Conservation (phyloP, 2,888 invertebrate genomes). For the Clusia tigrina region DNA sequence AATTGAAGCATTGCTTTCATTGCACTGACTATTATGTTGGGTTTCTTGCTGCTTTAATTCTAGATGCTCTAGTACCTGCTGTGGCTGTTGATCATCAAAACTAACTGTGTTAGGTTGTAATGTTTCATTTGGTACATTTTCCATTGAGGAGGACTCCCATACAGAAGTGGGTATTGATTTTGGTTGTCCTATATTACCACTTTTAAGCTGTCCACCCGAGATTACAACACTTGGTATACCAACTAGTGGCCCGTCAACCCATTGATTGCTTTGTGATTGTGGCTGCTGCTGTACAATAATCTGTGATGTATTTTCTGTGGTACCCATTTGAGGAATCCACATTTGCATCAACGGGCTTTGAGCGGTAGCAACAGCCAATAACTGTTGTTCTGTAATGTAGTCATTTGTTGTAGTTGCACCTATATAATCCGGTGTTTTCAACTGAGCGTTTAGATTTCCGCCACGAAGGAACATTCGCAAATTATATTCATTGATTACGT, state of each 20-base stretch:
- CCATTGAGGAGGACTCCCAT: constrained; percentile 48
- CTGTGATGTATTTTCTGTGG: constrained; percentile 12
- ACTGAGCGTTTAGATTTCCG: constrained; percentile 21
- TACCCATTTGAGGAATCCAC: constrained; percentile 44
- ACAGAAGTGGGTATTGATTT: constrained; percentile 41
- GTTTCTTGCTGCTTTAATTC: constrained; percentile 3
- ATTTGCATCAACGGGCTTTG: constrained; percentile 50
- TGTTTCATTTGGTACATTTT: too few relatives aligned
- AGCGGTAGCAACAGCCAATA: constrained; percentile 36
- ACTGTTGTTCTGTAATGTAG: constrained; percentile 47
- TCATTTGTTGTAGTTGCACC: constrained; percentile 35
- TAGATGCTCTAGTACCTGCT: constrained; percentile 17
- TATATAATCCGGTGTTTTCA: constrained; percentile 21
- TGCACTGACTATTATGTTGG: not conserved
- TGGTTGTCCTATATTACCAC: constrained; percentile 14
- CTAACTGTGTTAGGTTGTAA: constrained; percentile 8
- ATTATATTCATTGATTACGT: constrained; percentile 54
- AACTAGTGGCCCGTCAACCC: constrained; percentile 32
- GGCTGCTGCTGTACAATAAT: constrained; percentile 24
- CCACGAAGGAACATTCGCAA: constrained; percentile 53
- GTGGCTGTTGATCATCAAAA: constrained; percentile 25
- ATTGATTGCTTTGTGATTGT: constrained; percentile 26
- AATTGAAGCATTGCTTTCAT: not conserved
- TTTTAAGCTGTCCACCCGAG: constrained; percentile 4
- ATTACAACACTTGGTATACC: constrained; percentile 32